Percentiles rank a stretch among this genome's conserved stretches.
Evolutionary conservation across 2,113 vertebrate species (phyloP).

Genomic region (Sorex fumeus): DNA sequence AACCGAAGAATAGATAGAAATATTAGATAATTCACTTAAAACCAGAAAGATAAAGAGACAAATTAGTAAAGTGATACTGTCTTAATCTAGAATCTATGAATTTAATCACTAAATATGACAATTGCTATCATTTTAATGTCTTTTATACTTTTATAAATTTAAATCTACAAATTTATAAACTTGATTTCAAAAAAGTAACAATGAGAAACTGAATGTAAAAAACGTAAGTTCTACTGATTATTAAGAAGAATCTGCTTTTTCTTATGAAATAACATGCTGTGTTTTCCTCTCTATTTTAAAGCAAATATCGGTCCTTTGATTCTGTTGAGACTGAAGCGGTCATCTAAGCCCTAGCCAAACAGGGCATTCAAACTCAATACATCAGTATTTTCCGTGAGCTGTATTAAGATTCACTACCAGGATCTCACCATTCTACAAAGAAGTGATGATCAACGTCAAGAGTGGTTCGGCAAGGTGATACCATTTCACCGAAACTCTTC

Average conservation of each 20-base stretch:
- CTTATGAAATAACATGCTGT: not conserved
- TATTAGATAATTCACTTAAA: not conserved
- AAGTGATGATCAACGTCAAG: too few relatives aligned
- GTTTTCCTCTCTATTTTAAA: not conserved
- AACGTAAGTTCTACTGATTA: not conserved
- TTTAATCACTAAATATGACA: not conserved
- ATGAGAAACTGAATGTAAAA: not conserved
- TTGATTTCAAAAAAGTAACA: not conserved
- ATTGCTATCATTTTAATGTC: not conserved
- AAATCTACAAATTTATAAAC: constrained; percentile 1
- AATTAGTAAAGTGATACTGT: not conserved
- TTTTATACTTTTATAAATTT: not conserved
- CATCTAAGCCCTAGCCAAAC: too few relatives aligned
- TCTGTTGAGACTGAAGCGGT: too few relatives aligned
- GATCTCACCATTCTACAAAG: too few relatives aligned
- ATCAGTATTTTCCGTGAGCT: too few relatives aligned
- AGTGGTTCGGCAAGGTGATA: too few relatives aligned
- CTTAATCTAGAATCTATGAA: not conserved
- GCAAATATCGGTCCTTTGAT: not conserved
- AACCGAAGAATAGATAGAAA: not conserved
- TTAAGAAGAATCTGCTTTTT: not conserved
- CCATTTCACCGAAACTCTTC: too few relatives aligned
- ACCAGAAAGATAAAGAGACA: not conserved
- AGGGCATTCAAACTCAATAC: too few relatives aligned
- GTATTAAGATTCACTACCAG: too few relatives aligned